Conservation (phyloP, 2,113 vertebrate species). For the Sinocyclocheilus maitianheensis region DNA sequence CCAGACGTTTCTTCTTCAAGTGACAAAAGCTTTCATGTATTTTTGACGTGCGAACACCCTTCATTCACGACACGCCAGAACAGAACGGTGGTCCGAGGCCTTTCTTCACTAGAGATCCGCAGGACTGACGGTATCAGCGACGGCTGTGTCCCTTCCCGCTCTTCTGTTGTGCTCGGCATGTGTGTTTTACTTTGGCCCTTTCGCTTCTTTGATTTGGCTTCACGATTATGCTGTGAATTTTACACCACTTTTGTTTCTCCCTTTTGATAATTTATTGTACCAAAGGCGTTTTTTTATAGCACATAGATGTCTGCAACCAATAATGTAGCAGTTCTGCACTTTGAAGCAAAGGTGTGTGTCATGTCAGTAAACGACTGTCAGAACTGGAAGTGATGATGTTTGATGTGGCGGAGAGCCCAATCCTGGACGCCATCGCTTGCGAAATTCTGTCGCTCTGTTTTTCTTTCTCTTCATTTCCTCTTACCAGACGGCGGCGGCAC, state of each 20-base stretch:
- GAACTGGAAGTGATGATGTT: constrained; percentile 92
- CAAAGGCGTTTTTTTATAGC: constrained; percentile 93
- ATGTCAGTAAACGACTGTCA: constrained; percentile 91
- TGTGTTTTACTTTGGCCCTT: constrained; percentile 85
- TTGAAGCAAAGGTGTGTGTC: constrained; percentile 90
- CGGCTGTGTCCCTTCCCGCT: constrained; percentile 73
- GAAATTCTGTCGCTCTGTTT: constrained; percentile 24
- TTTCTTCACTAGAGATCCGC: constrained; percentile 81
- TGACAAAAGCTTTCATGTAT: constrained; percentile 82
- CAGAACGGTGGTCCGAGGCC: constrained; percentile 90
- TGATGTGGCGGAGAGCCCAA: constrained; percentile 81
- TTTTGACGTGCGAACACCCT: constrained; percentile 84
- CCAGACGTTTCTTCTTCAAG: constrained; percentile 65
- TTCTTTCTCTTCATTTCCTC: not conserved
- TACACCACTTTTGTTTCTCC: constrained; percentile 90
- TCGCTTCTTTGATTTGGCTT: constrained; percentile 89
- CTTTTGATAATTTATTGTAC: constrained; percentile 98
- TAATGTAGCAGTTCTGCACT: constrained; percentile 97
- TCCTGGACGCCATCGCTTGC: constrained; percentile 81
- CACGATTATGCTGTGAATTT: constrained; percentile 98
- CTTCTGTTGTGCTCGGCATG: constrained; percentile 70
- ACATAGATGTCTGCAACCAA: constrained; percentile 97
- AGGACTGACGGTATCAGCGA: constrained; percentile 68
- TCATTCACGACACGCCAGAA: constrained; percentile 77
- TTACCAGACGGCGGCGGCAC: constrained; percentile 2